Evolutionary conservation across 2,797 vertebrate species (phyloP).

Genomic region (Sciurus carolinensis): DNA sequence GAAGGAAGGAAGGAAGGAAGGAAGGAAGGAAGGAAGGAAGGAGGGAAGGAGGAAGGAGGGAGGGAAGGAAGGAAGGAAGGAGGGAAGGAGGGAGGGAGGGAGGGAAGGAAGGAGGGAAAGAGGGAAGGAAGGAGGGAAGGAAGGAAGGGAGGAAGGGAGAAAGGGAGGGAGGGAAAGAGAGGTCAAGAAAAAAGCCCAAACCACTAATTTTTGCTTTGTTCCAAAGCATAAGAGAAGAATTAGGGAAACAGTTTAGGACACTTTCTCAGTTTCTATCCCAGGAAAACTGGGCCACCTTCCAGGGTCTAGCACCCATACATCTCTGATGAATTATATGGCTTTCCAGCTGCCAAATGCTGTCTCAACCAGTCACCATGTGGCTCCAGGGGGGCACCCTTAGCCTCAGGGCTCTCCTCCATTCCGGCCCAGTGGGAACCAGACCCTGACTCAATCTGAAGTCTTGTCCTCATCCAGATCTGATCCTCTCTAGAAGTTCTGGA

Average conservation of each 20-base stretch:
- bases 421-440: not conserved
- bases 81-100: not conserved
- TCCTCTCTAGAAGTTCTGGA: not conserved
- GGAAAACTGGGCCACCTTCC: not conserved
- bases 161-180: not conserved
- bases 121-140: too few species aligned
- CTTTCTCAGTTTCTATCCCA: not conserved
- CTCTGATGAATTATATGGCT: not conserved
- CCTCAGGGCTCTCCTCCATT: not conserved
- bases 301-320: not conserved
- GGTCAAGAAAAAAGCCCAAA: not conserved
- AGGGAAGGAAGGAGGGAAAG: too few species aligned
- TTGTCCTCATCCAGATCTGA: not conserved
- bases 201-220: not conserved
- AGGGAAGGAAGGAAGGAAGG: not conserved
- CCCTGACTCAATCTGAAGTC: not conserved
- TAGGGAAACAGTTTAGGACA: not conserved
- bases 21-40: not conserved
- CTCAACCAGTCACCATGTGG: not conserved
- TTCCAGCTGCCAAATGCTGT: not conserved
- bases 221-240: constrained; percentile 3
- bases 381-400: not conserved
- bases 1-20: too few species aligned
- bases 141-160: too few species aligned
- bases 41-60: not conserved